Percentiles rank a stretch among this genome's conserved stretches.
Evolutionary conservation across 1,140 invertebrate genomes (phyloP).

Genomic region (Planococcus citri): DNA sequence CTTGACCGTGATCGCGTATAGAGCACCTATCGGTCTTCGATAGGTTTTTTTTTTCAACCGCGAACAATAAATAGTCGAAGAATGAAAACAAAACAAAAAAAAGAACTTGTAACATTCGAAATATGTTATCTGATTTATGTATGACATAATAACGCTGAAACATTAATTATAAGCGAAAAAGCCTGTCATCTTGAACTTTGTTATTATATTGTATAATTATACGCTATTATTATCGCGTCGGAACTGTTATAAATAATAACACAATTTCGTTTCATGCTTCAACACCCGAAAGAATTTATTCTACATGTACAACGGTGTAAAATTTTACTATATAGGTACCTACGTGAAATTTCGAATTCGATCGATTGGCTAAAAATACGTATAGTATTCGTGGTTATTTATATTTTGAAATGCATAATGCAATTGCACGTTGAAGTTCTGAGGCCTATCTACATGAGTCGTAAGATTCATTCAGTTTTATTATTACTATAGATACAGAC

Average conservation of each 20-base stretch:
- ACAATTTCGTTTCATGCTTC: conserved; percentile 7
- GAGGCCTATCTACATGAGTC: too few species aligned
- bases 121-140: conserved; percentile 1
- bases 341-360: not conserved
- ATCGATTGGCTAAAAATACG: not conserved
- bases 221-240: conserved; percentile 6
- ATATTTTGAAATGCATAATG: too few species aligned
- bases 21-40: too few species aligned
- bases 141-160: conserved; percentile 3
- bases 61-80: too few species aligned
- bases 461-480: too few species aligned
- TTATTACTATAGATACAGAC: too few species aligned
- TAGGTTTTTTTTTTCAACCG: too few species aligned
- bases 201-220: conserved; percentile 9
- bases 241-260: conserved; percentile 3
- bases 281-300: not conserved
- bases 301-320: not conserved
- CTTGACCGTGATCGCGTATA: too few species aligned
- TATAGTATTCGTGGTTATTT: too few species aligned
- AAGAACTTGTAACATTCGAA: too few species aligned
- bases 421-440: too few species aligned
- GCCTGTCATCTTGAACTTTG: conserved; percentile 6
- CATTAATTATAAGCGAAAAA: not conserved
- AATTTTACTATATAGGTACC: not conserved
- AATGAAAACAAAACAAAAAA: too few species aligned